Evolutionary conservation across 2,113 vertebrate genomes (phyloP).

Genomic region (Oncorhynchus nerka): DNA sequence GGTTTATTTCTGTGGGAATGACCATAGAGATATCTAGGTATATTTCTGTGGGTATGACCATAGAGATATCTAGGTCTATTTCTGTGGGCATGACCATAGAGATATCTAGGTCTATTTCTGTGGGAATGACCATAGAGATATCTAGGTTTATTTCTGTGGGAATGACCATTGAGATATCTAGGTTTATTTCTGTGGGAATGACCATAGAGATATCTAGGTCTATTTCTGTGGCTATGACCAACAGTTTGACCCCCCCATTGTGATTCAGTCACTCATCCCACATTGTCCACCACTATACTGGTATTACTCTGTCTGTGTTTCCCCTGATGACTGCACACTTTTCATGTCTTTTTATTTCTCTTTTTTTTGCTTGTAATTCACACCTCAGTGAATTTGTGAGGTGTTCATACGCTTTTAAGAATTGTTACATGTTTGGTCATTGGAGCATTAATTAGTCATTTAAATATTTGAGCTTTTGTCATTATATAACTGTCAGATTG

Average conservation of each 20-base stretch:
- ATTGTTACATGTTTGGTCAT: background rate
- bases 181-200: too few species aligned
- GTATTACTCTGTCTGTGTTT: slow-evolving; percentile 12
- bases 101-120: too few species aligned
- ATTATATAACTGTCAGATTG: background rate
- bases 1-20: too few species aligned
- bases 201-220: background rate
- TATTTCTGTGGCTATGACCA: background rate
- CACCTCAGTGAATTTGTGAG: background rate
- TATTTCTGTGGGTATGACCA: too few species aligned
- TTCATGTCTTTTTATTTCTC: slow-evolving; percentile 22
- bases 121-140: too few species aligned
- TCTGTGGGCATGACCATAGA: too few species aligned
- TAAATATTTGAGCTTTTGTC: too few species aligned
- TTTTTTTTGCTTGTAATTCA: slow-evolving; percentile 17
- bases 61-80: too few species aligned
- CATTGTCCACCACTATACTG: slow-evolving; percentile 24
- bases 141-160: too few species aligned
- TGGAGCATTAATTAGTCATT: background rate
- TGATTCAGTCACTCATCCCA: slow-evolving; percentile 33
- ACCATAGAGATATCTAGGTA: too few species aligned
- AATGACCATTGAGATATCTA: too few species aligned
- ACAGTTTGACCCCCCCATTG: background rate
- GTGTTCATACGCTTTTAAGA: slow-evolving; percentile 12
- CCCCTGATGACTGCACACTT: slow-evolving; percentile 57